These are phyloP conservation scores for Xestobium rufovillosum DNA, from an alignment of 2,888 invertebrate genomes.

Conservation along the genomic window DNA sequence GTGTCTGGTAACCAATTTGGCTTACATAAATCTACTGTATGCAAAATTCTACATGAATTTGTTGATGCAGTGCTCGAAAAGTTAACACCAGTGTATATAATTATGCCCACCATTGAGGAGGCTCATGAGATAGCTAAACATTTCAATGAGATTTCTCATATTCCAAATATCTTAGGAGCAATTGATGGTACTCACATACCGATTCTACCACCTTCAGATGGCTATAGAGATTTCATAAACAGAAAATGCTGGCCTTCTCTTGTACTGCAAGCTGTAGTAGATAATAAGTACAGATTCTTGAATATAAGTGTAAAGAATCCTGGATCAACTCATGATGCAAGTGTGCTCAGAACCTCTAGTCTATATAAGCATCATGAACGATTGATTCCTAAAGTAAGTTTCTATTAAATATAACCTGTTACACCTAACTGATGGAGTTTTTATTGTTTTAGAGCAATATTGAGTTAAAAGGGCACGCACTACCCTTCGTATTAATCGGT, in stretches of 20 bases:
- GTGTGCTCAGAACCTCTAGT: conserved; percentile 16
- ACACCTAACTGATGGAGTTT: conserved; percentile 6
- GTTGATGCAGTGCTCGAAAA: conserved; percentile 27
- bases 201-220: conserved; percentile 19
- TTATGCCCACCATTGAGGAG: conserved; percentile 27
- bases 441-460: conserved; percentile 5
- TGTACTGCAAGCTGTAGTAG: conserved; percentile 23
- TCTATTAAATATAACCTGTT: conserved; percentile 7
- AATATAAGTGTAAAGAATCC: conserved; percentile 16
- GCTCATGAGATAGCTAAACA: conserved; percentile 15
- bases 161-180: conserved; percentile 31
- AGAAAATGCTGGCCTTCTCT: conserved; percentile 24
- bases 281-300: conserved; percentile 19
- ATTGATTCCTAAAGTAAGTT: not conserved
- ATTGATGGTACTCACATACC: conserved; percentile 27
- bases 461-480: conserved; percentile 12
- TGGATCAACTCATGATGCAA: conserved; percentile 20
- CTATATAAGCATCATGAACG: conserved; percentile 15
- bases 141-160: conserved; percentile 25
- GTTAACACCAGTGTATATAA: conserved; percentile 23
- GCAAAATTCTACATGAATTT: conserved; percentile 25
- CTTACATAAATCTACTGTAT: conserved; percentile 23
- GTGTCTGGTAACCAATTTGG: conserved; percentile 24
- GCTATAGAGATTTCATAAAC: conserved; percentile 23
- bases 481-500: conserved; percentile 21